These are phyloP conservation scores for Corvus hawaiiensis DNA, from an alignment of 2,113 vertebrate genomes.

Conservation along the genomic window DNA sequence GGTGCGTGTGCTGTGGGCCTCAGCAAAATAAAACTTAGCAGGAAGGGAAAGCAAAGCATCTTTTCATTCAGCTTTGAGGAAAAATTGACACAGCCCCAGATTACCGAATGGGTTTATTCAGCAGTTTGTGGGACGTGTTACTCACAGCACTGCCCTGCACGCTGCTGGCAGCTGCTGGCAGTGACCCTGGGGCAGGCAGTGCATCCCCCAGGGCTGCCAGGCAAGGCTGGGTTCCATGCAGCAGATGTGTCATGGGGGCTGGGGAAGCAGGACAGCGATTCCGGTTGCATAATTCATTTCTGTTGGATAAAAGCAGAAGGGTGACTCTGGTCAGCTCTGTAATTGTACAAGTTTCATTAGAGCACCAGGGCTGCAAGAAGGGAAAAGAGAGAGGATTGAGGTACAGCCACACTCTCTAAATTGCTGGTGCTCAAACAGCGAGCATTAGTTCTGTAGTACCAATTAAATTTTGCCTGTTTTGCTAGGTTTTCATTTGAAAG, in stretches of 20 bases:
- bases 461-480: background rate
- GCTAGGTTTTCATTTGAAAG: background rate
- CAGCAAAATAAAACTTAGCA: background rate
- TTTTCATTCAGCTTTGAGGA: background rate
- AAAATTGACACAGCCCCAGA: background rate
- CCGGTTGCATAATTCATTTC: background rate
- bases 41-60: conserved; percentile 15
- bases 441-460: fast-evolving
- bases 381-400: background rate
- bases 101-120: background rate
- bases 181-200: background rate
- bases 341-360: background rate
- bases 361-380: background rate
- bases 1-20: background rate
- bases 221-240: background rate
- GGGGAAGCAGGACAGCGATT: background rate
- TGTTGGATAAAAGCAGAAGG: background rate
- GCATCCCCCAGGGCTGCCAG: background rate
- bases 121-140: background rate
- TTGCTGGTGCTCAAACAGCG: background rate
- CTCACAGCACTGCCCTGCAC: background rate
- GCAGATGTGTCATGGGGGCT: background rate
- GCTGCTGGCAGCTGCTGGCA: background rate
- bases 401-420: background rate
- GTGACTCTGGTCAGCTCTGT: background rate